Evolutionary conservation across 2,113 vertebrate species (phyloP), one percentile per base, ranked within the genome.

Genomic region (Cyanoramphus novaezelandiae): DNA sequence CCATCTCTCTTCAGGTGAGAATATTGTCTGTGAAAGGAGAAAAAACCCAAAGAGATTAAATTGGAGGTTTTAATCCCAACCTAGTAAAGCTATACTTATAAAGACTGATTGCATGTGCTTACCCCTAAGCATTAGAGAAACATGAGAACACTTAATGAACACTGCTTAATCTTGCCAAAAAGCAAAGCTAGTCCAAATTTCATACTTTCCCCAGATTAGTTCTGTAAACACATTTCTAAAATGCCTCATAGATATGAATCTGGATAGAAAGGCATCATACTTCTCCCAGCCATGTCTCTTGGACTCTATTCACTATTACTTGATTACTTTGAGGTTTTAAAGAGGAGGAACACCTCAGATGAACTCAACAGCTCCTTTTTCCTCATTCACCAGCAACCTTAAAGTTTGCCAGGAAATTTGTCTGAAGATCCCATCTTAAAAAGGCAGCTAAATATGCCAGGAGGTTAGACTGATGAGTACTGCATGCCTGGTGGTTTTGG

Each of bases 1-100:
- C 98, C 98, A 98, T 98, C 82, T 97, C 93, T 96, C 71, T 88
- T 74, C 83, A 90, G 82, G 60, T 59, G 41, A 89, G 70, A 95
- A 77, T 76, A 89, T 59, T 72, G 18, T 86, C 97, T 98, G 77
- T 72, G 64, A 97, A 96, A 53, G 4, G 10, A 88, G 23, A 35
- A 53, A 59, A 31, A 82, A 62, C 47, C 35, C 16, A 9, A 19
- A 75, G 10, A 89, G 15, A 76, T 95, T 82, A 31, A 53, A 90
- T 81, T 69, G 20, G 20, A 91, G 31, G 37, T 60, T 93, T 96
- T 71, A 93, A 86, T 82, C 57, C 6, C 74, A 77, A 89, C 27
- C 70, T 92, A 43, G 79, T 50, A 71, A 65, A 82, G 50, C 62
- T 39, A 65, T 44, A 71, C 17, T 11, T 49, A 35, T 46, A 70